Evolutionary conservation across 2,113 vertebrate species (phyloP).

Genomic region (Microtus ochrogaster): DNA sequence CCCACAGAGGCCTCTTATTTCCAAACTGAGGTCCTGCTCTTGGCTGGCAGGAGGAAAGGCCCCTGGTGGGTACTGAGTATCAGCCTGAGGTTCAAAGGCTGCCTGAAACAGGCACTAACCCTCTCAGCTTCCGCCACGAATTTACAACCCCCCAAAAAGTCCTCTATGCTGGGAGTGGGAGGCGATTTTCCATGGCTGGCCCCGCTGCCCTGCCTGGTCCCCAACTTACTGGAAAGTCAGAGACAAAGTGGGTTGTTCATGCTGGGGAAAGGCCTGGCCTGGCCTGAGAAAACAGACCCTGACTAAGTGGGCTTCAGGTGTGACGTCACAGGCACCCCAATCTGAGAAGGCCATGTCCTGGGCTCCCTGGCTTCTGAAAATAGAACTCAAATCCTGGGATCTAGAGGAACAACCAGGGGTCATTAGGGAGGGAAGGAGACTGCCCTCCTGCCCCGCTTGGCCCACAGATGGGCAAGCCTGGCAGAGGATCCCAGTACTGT

Average conservation of each 20-base stretch:
- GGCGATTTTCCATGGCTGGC: constrained; percentile 24
- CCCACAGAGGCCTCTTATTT: constrained; percentile 42
- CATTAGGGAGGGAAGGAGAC: not conserved
- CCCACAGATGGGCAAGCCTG: not conserved
- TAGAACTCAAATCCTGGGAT: not conserved
- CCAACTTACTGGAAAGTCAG: constrained; percentile 60
- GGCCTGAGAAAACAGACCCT: not conserved
- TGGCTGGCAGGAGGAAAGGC: constrained; percentile 38
- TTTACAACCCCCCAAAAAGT: constrained; percentile 32
- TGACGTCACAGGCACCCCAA: not conserved
- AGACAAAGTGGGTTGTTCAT: constrained; percentile 12
- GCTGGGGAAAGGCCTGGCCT: not conserved
- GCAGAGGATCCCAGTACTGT: not conserved
- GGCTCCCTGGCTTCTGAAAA: not conserved
- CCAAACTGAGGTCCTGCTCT: constrained; percentile 1
- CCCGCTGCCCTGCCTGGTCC: constrained; percentile 16
- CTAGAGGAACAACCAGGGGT: not conserved
- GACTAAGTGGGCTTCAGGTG: not conserved
- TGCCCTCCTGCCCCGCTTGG: not conserved
- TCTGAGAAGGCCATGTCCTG: not conserved
- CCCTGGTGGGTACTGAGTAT: constrained; percentile 27
- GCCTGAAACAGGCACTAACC: constrained; percentile 18
- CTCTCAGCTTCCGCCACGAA: constrained; percentile 40
- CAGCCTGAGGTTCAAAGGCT: constrained; percentile 65
- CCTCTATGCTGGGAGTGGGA: not conserved